Conservation (phyloP, 2,888 invertebrate genomes). For the Lochmaea crataegi region DNA sequence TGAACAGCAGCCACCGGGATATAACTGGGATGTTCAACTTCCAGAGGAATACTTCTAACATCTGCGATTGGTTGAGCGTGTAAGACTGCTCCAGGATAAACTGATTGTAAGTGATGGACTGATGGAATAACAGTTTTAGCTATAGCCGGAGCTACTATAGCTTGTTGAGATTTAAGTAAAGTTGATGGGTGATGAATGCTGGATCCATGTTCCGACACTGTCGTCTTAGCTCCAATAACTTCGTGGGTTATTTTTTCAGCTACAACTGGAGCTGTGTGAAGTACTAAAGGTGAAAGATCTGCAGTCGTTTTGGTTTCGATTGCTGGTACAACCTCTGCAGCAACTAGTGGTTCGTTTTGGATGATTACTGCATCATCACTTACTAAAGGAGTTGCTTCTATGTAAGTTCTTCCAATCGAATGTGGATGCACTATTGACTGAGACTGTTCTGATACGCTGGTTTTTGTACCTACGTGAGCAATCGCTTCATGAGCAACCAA, state of each 20-base stretch:
- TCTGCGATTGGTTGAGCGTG: conserved; percentile 7
- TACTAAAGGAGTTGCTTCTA: neutral
- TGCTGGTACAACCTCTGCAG: conserved; percentile 5
- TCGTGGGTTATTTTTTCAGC: conserved; percentile 12
- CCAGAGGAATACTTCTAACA: neutral
- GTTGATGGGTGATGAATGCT: conserved; percentile 1
- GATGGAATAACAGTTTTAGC: conserved; percentile 21
- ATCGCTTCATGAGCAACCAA: conserved; percentile 13
- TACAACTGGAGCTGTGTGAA: conserved; percentile 12
- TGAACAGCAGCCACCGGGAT: conserved; percentile 8
- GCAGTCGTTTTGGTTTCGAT: no score
- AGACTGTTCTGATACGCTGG: conserved; percentile 20
- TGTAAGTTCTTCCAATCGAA: neutral
- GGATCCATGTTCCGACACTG: neutral
- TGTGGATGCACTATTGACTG: conserved; percentile 19
- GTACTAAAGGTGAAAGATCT: neutral
- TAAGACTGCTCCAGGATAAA: neutral
- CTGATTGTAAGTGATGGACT: neutral
- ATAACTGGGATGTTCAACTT: no score
- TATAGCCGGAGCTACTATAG: conserved; percentile 34
- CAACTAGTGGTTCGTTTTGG: neutral
- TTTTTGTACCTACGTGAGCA: conserved; percentile 5
- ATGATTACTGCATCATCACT: neutral
- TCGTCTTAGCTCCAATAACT: conserved; percentile 14
- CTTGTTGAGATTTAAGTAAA: neutral